phyloP scores from a whole-genome alignment of 2,113 vertebrate genomes.

The Chinchilla lanigera region DNA sequence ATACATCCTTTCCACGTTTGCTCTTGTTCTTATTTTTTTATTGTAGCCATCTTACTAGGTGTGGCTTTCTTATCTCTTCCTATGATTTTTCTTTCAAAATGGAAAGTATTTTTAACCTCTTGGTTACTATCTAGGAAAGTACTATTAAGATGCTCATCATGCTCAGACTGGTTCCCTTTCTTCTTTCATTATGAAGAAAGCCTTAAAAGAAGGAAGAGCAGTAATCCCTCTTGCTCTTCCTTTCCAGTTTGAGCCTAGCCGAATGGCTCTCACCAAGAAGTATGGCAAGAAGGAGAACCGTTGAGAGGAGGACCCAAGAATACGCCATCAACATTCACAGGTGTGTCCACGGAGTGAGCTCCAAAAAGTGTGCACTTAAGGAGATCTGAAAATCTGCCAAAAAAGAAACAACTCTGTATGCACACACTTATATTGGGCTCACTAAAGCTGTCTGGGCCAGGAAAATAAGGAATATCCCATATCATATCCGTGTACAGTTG shows the following conservation, averaged over 20 bases:
- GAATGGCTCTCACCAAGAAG: neutral
- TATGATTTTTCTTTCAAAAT: neutral
- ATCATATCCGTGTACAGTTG: neutral
- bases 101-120: neutral
- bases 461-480: neutral
- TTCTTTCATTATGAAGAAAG: neutral
- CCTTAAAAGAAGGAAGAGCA: neutral
- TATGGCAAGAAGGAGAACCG: neutral
- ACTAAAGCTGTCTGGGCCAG: neutral
- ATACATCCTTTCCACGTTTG: neutral
- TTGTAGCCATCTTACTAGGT: neutral
- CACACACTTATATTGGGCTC: neutral
- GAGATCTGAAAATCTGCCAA: neutral
- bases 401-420: neutral
- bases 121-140: neutral
- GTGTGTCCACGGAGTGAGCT: neutral
- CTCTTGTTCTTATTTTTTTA: neutral
- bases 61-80: neutral
- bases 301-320: neutral
- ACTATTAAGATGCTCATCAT: neutral
- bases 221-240: neutral
- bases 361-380: neutral
- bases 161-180: neutral
- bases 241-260: neutral
- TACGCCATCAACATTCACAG: neutral